Conservation (phyloP, 2,113 vertebrate genomes). For the Synchiropus splendidus region DNA sequence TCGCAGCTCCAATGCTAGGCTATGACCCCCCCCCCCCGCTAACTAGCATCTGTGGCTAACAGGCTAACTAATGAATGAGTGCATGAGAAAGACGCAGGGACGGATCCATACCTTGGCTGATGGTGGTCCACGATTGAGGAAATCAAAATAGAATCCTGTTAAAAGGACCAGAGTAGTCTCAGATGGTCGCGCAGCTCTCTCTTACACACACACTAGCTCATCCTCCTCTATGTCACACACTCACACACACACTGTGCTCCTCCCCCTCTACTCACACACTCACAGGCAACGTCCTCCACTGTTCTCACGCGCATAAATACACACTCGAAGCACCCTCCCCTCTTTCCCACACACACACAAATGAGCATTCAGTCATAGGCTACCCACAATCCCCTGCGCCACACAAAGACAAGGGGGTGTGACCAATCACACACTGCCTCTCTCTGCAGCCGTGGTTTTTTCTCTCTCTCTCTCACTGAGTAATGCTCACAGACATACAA, state of each 20-base stretch:
- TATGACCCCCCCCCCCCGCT: slow-evolving; percentile 24
- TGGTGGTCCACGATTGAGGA: slow-evolving; percentile 56
- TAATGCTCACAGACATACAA: slow-evolving; percentile 75
- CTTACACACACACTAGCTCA: slow-evolving; percentile 1
- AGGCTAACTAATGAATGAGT: slow-evolving; percentile 11
- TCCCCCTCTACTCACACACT: slow-evolving; percentile 6
- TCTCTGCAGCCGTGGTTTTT: slow-evolving; percentile 32
- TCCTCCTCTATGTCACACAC: not conserved
- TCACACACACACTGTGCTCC: slow-evolving; percentile 5
- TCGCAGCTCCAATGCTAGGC: slow-evolving; percentile 15
- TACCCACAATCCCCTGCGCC: slow-evolving; percentile 83
- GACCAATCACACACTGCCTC: slow-evolving; percentile 84
- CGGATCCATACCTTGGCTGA: slow-evolving; percentile 61
- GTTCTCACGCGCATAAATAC: slow-evolving; percentile 36
- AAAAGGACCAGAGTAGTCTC: slow-evolving; percentile 61
- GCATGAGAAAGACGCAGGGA: slow-evolving; percentile 3
- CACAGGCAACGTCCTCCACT: slow-evolving; percentile 14
- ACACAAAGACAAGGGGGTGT: slow-evolving; percentile 94
- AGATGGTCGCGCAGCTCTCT: slow-evolving; percentile 27
- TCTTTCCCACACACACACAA: slow-evolving; percentile 62
- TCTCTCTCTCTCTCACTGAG: slow-evolving; percentile 62
- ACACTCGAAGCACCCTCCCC: slow-evolving; percentile 1
- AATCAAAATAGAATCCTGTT: slow-evolving; percentile 52
- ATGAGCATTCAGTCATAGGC: slow-evolving; percentile 78
- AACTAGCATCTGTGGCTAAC: slow-evolving; percentile 24